Percentiles rank a stretch among this genome's conserved stretches.
These are phyloP conservation scores for Meandrina meandrites DNA, from an alignment of 92 coral and sea anemone species.

Conservation along the genomic window DNA sequence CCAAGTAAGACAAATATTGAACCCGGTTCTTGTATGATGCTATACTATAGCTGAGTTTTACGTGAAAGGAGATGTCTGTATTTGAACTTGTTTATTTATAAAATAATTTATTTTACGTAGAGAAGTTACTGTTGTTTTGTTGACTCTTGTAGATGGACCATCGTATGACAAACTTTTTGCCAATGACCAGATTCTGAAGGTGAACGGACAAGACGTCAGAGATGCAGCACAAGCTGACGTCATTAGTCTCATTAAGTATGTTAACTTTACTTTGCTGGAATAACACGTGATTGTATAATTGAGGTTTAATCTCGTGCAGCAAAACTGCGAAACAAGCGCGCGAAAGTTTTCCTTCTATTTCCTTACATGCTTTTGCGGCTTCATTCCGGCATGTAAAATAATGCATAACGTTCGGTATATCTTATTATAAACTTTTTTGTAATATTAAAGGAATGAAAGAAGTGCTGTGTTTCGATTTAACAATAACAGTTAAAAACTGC, in stretches of 20 bases:
- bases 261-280: background rate
- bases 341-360: no score
- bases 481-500: no score
- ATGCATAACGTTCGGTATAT: no score
- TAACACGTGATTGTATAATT: background rate
- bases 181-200: constrained; percentile 91
- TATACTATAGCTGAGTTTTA: no score
- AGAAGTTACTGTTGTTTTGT: no score
- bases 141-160: constrained; percentile 77
- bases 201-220: constrained; percentile 85
- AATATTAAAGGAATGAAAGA: no score
- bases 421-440: no score
- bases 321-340: background rate
- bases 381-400: no score
- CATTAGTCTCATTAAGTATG: constrained; percentile 93
- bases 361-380: background rate
- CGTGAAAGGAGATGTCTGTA: no score
- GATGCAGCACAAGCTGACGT: constrained; percentile 83
- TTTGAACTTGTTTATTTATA: no score
- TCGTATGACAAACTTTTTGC: constrained; percentile 83
- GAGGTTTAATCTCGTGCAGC: background rate
- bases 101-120: no score
- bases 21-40: background rate
- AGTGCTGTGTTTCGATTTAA: no score
- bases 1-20: constrained; percentile 59